A percentile compares a stretch with the other conserved stretches of the same genome.
Conservation (phyloP, 2,797 vertebrate genomes). For the Enteromius viviparus region DNA sequence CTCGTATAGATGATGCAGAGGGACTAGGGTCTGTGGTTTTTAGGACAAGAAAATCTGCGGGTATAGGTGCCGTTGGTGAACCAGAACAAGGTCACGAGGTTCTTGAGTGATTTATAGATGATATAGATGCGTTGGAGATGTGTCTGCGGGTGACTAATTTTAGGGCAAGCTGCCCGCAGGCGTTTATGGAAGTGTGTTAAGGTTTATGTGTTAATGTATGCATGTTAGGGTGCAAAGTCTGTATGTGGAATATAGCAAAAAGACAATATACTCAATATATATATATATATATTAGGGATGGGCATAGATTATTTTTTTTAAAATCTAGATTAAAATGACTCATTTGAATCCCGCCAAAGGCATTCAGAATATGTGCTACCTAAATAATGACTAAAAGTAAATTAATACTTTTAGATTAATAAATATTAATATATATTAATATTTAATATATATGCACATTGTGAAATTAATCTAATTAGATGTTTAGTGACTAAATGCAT, state of each 20-base stretch:
- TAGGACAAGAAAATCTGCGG: conserved; percentile 27
- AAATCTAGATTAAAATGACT: too few species aligned
- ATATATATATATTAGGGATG: too few species aligned
- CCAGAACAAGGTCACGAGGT: conserved; percentile 41
- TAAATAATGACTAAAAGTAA: too few species aligned
- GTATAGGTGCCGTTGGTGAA: conserved; percentile 7
- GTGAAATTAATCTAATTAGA: background rate
- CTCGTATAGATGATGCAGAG: conserved; percentile 67
- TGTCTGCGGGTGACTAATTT: conserved; percentile 59
- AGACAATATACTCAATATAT: background rate
- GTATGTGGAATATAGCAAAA: background rate
- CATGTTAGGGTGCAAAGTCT: conserved; percentile 37
- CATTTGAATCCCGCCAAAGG: too few species aligned
- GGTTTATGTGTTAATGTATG: conserved; percentile 58
- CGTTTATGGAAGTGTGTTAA: conserved; percentile 43
- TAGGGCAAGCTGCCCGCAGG: conserved; percentile 47
- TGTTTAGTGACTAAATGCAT: background rate
- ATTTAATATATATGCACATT: background rate
- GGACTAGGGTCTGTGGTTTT: conserved; percentile 17
- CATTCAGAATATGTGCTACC: too few species aligned
- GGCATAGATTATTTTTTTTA: too few species aligned
- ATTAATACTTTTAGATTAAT: too few species aligned
- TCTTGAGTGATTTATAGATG: conserved; percentile 53
- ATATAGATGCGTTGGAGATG: conserved; percentile 43
- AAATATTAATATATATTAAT: too few species aligned